Base-by-base conservation (phyloP, 2,888 invertebrate genomes). In the Hymenopus coronatus region DNA sequence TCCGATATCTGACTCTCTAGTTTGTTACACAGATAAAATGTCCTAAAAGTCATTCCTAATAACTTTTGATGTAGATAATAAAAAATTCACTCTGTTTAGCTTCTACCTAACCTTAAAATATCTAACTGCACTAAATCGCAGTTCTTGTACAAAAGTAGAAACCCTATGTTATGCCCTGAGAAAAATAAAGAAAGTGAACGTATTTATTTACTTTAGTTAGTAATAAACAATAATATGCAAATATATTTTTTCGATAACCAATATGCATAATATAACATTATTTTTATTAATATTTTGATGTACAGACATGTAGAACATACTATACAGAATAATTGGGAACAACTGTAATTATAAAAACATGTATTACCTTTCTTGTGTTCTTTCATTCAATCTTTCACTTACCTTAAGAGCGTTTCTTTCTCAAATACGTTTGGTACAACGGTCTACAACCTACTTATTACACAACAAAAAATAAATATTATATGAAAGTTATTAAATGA, bases 381-480 rank as follows among this genome's bases (percentile, higher is more conserved):
- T 70, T 70, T 54, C 2, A 54, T 3, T 54, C 54, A 54, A 1
- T 54, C 1, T 33, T 33, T 70, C 54, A 70, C 20, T 70, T 70
- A 0, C 12, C 54, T 70, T 70, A 20, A 70, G 25, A 70, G 25
- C 54, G 25, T 70, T 70, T 12, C 40, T 12, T 83, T 25, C 83
- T 25, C 27, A 14, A 14, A 83, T 83, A 83, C n/a, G 30, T 30
- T 30, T 28, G 83, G 30, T 20, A 83, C n/a, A 30, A 27, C 25
- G 9, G 28, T 30, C 87, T 87, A 87, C 87, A 82, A 87, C 87
- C 87, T 87, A 87, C 87, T 87, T 87, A 87, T 82, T 81, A 81
- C 82, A 82, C 54, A 81, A 81, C 54, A n/a, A 27, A 33, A 33
- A 27, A 54, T 15, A n/a, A 28, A 40, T 85, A 28, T 28, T 28